A percentile compares a stretch with the other conserved stretches of the same genome.
These are phyloP conservation scores for Micrasema minimum DNA, from an alignment of 1,140 invertebrate species.

Conservation along the genomic window DNA sequence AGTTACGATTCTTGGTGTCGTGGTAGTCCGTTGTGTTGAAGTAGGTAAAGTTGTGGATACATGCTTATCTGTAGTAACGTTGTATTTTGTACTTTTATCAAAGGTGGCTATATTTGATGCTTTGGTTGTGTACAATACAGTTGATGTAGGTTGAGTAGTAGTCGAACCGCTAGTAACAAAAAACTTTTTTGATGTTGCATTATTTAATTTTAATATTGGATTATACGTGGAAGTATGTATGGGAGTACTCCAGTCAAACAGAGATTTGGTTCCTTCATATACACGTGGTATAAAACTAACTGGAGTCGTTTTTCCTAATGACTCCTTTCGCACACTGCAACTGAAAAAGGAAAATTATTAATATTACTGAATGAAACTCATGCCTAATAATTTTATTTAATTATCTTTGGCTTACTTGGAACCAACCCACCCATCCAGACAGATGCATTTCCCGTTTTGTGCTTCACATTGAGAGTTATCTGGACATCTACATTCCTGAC, in stretches of 20 bases:
- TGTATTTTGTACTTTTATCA: background rate
- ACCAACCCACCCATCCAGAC: constrained; percentile 49
- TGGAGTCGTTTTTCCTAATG: constrained; percentile 31
- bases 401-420: constrained; percentile 35
- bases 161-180: too few relatives aligned
- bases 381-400: too few relatives aligned
- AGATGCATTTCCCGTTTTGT: constrained; percentile 50
- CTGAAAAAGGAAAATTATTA: constrained; percentile 39
- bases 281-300: background rate
- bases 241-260: constrained; percentile 52
- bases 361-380: background rate
- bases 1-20: background rate
- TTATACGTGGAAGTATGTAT: constrained; percentile 11
- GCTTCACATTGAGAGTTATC: constrained; percentile 49
- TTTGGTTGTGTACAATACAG: too few relatives aligned
- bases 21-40: too few relatives aligned
- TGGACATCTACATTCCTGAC: constrained; percentile 47
- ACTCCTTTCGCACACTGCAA: constrained; percentile 44
- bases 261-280: constrained; percentile 37
- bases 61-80: background rate
- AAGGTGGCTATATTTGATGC: background rate
- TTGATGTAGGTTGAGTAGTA: too few relatives aligned
- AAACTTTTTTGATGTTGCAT: too few relatives aligned
- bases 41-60: too few relatives aligned
- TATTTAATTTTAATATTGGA: constrained; percentile 5